Evolutionary conservation across 1,140 invertebrate species (phyloP), one percentile per base, ranked within the genome.

Genomic region (Drosophila nigromelanica): DNA sequence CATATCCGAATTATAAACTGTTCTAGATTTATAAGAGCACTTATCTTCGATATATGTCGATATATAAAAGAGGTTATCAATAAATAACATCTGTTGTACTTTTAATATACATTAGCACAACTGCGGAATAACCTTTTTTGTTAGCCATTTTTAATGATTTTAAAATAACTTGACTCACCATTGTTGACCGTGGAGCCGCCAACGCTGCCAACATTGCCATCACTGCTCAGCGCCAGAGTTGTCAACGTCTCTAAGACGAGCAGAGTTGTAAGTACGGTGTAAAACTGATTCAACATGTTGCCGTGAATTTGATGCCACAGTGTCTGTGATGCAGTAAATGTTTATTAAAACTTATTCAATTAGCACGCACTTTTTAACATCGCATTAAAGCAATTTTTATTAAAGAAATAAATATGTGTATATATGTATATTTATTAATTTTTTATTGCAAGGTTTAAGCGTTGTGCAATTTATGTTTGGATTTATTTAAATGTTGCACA

Each of bases 121-220:
- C 21, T 24, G 21, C 21, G 21, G 21, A 24, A 24, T 24, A 24
- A 24, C 21, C 27, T 27, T 35, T 10, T 35, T 35, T 35, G 2
- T 35, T 35, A 8, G 6, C 33, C 6, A 8, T 35, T 3, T 35
- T 3, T 0, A 35, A 35, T 35, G 18, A 18, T 18, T 18, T 55
- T 39, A 35, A 42, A 73, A 55, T 55, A 47, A 15, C 15, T 35
- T 10, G 37, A 62, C 80, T 83, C 15, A 83, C 80, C 80, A 51
- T 83, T 83, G 50, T 83, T 82, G 3, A 75, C 71, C 8, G 80
- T 73, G 11, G 80, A 76, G 15, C 76, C 80, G 3, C 80, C 80
- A 5, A 64, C 68, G 37, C 43, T 73, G 33, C 69, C 55, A 8
- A 45, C 43, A 33, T 50, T 71, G 14, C 66, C 66, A 37, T 82